A percentile compares a stretch with the other conserved stretches of the same genome.
These are phyloP conservation scores for Drosophila kuntzei DNA, from an alignment of 2,888 invertebrate genomes.

Conservation along the genomic window DNA sequence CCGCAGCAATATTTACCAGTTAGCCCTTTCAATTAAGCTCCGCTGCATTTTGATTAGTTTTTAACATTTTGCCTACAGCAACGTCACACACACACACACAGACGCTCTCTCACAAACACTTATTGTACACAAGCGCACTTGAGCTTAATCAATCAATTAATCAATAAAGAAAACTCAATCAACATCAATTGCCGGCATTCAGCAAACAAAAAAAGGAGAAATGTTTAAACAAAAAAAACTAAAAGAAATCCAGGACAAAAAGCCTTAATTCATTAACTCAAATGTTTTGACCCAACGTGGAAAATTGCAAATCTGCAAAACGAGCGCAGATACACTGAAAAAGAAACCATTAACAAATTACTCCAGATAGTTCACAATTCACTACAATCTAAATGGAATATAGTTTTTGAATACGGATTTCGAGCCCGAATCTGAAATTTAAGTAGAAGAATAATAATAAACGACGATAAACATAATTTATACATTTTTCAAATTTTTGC, in stretches of 20 bases:
- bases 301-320: slow-evolving; percentile 65
- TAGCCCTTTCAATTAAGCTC: slow-evolving; percentile 71
- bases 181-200: slow-evolving; percentile 67
- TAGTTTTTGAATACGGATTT: too few species aligned
- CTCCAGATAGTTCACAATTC: neutral
- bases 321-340: slow-evolving; percentile 19
- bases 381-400: neutral
- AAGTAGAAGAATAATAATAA: too few species aligned
- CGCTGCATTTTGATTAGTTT: slow-evolving; percentile 76
- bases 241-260: slow-evolving; percentile 39
- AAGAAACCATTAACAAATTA: neutral
- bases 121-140: slow-evolving; percentile 45
- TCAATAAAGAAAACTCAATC: slow-evolving; percentile 75
- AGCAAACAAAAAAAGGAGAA: slow-evolving; percentile 48
- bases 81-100: slow-evolving; percentile 6
- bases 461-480: too few species aligned
- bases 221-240: slow-evolving; percentile 37
- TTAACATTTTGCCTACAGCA: slow-evolving; percentile 58
- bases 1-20: slow-evolving; percentile 62
- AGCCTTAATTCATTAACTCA: slow-evolving; percentile 73
- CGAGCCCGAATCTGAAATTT: too few species aligned
- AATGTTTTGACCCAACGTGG: slow-evolving; percentile 53
- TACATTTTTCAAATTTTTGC: too few species aligned
- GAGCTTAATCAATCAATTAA: slow-evolving; percentile 77
- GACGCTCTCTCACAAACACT: slow-evolving; percentile 4